Evolutionary conservation across 2,888 invertebrate species (phyloP).

Genomic region (Shargacucullia verbasci): DNA sequence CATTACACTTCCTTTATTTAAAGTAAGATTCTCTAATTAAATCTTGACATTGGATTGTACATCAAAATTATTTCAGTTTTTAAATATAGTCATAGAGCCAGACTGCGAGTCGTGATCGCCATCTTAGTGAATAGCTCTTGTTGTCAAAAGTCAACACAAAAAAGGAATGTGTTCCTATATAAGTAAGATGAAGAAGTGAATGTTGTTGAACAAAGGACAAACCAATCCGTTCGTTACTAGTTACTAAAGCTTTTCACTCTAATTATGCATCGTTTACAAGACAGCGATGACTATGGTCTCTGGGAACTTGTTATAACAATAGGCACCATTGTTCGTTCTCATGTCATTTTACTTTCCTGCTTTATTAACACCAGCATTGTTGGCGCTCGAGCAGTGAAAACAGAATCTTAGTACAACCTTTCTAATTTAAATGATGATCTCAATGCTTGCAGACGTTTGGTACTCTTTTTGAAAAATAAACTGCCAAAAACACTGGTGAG

Average conservation of each 20-base stretch:
- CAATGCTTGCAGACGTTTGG: neutral
- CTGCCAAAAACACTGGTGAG: no score
- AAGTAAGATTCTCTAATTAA: no score
- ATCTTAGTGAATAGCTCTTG: conserved; percentile 5
- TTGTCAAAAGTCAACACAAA: conserved; percentile 5
- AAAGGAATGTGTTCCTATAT: conserved; percentile 4
- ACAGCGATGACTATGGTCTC: conserved; percentile 24
- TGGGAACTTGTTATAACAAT: conserved; percentile 45
- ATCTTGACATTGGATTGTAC: no score
- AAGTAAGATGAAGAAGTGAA: conserved; percentile 17
- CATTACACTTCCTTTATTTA: no score
- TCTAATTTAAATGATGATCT: conserved; percentile 8
- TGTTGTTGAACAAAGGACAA: conserved; percentile 36
- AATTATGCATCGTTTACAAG: conserved; percentile 47
- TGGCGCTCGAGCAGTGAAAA: conserved; percentile 9
- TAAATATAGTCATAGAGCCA: no score
- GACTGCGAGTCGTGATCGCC: conserved; percentile 5
- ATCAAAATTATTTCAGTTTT: no score
- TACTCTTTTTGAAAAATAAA: no score
- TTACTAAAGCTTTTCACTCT: conserved; percentile 45
- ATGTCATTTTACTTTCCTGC: conserved; percentile 31
- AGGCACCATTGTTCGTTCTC: conserved; percentile 32
- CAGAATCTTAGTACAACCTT: conserved; percentile 13
- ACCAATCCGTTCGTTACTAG: conserved; percentile 15
- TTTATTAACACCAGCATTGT: conserved; percentile 26